A percentile compares a stretch with the other conserved stretches of the same genome.
These are phyloP conservation scores for Drosophila novamexicana DNA, from an alignment of 1,140 invertebrate genomes.

Conservation along the genomic window DNA sequence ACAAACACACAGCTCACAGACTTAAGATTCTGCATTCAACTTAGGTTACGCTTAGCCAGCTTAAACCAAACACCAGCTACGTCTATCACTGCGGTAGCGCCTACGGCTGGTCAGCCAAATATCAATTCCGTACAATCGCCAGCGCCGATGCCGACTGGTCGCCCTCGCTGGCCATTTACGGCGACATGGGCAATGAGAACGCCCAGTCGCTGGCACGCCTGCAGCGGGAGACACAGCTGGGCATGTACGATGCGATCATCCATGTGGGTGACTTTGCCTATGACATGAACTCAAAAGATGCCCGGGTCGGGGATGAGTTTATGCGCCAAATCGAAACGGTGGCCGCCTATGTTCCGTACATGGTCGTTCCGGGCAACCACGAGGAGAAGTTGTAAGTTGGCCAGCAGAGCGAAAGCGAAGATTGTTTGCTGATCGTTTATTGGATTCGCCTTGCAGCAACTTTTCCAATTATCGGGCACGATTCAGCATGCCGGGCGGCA, in stretches of 20 bases:
- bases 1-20: neutral
- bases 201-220: slow-evolving; percentile 92
- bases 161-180: slow-evolving; percentile 93
- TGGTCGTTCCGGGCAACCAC: slow-evolving; percentile 97
- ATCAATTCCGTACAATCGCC: slow-evolving; percentile 89
- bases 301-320: slow-evolving; percentile 93
- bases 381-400: slow-evolving; percentile 92
- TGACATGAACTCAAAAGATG: slow-evolving; percentile 94
- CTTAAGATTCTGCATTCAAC: slow-evolving; percentile 12
- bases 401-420: neutral
- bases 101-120: slow-evolving; percentile 92
- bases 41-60: slow-evolving; percentile 86
- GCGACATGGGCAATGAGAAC: slow-evolving; percentile 96
- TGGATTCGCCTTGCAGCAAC: slow-evolving; percentile 88
- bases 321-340: slow-evolving; percentile 95
- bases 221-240: slow-evolving; percentile 92
- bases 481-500: slow-evolving; percentile 94
- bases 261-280: slow-evolving; percentile 99
- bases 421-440: slow-evolving; percentile 2
- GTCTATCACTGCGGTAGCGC: slow-evolving; percentile 94
- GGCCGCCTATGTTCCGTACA: slow-evolving; percentile 95
- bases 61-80: slow-evolving; percentile 88
- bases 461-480: slow-evolving; percentile 94
- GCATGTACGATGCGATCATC: slow-evolving; percentile 93
- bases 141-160: slow-evolving; percentile 88